phyloP scores from a whole-genome alignment of 2,113 vertebrate genomes.

The Notothenia rossii region DNA sequence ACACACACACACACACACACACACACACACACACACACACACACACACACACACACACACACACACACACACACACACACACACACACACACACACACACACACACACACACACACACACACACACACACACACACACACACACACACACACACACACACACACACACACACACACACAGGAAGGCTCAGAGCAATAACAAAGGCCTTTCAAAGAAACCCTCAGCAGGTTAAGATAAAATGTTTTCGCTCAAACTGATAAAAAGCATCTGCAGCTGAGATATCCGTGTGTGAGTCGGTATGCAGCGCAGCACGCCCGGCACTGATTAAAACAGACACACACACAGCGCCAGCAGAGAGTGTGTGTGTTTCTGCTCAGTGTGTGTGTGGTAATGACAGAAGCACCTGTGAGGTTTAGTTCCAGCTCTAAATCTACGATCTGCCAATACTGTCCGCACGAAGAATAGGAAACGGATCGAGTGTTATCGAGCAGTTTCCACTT shows the following conservation, averaged over 20 bases:
- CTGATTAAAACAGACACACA: not conserved
- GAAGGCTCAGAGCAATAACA: conserved; percentile 77
- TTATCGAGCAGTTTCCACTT: conserved; percentile 7
- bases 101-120: no score
- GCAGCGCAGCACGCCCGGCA: conserved; percentile 31
- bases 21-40: no score
- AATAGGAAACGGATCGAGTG: conserved; percentile 25
- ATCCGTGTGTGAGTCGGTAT: conserved; percentile 54
- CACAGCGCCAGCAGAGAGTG: not conserved
- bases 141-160: conserved; percentile 14
- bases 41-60: no score
- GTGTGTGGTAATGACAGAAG: conserved; percentile 44
- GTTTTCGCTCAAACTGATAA: conserved; percentile 81
- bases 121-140: no score
- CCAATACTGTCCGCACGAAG: conserved; percentile 36
- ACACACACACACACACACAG: conserved; percentile 73
- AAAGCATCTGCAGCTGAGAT: conserved; percentile 81
- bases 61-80: no score
- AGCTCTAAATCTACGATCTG: conserved; percentile 30
- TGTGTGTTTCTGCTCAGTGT: not conserved
- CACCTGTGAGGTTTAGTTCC: conserved; percentile 63
- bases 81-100: no score
- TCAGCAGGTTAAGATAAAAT: conserved; percentile 84
- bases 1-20: no score
- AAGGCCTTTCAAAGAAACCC: conserved; percentile 80